These are phyloP conservation scores for Ammospiza maritima DNA, from an alignment of 2,797 vertebrate genomes.

Conservation along the genomic window DNA sequence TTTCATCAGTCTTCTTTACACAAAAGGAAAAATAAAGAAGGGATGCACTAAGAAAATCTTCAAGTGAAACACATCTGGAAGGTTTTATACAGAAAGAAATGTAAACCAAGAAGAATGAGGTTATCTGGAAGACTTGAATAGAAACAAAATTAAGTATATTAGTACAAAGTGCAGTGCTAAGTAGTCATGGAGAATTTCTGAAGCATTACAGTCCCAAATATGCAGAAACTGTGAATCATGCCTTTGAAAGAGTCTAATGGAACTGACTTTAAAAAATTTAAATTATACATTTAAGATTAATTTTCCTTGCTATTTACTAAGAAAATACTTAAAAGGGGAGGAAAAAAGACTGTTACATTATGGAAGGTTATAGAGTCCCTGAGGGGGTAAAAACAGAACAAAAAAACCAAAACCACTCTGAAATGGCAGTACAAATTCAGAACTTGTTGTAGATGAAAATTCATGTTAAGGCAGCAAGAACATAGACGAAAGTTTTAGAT, in stretches of 20 bases:
- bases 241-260: not conserved
- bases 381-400: not conserved
- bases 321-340: not conserved
- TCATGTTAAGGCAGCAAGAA: not conserved
- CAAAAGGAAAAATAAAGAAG: not conserved
- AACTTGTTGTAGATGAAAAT: not conserved
- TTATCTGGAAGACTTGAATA: not conserved
- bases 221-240: not conserved
- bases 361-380: not conserved
- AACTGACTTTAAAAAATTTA: not conserved
- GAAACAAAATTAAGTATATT: not conserved
- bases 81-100: not conserved
- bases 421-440: not conserved
- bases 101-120: not conserved
- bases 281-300: not conserved
- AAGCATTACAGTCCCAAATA: not conserved
- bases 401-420: too few species aligned
- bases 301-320: not conserved
- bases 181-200: not conserved
- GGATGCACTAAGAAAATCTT: not conserved
- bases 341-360: not conserved
- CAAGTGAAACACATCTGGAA: not conserved
- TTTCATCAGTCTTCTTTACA: not conserved
- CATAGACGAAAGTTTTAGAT: not conserved
- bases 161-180: not conserved